Conservation (phyloP, 2,797 vertebrate genomes). For the Pangasius djambal region DNA sequence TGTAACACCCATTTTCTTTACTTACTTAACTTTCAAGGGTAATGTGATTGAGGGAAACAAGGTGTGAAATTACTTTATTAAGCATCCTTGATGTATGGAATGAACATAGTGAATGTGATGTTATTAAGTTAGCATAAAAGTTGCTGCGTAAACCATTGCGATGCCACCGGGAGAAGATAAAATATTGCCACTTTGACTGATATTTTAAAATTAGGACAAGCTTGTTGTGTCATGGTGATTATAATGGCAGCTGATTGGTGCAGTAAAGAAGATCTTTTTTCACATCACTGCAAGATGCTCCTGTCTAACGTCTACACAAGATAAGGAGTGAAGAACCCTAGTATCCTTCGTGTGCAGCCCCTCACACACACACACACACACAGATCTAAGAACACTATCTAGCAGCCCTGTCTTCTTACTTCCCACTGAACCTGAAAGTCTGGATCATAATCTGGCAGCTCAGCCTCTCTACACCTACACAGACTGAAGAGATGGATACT, state of each 20-base stretch:
- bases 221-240: neutral
- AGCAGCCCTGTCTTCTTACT: neutral
- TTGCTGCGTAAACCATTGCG: neutral
- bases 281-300: neutral
- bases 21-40: neutral
- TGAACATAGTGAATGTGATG: neutral
- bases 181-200: neutral
- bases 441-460: constrained; percentile 22
- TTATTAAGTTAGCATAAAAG: neutral
- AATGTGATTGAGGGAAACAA: neutral
- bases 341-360: neutral
- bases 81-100: neutral
- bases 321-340: neutral
- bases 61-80: neutral
- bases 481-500: neutral
- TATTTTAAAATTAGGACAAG: neutral
- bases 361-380: neutral
- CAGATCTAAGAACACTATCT: neutral
- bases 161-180: neutral
- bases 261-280: neutral
- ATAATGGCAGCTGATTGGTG: neutral
- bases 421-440: constrained; percentile 15
- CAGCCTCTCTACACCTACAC: neutral
- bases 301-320: neutral
- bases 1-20: neutral